Base-by-base conservation (phyloP, 2,888 invertebrate genomes). In the Calliphora vomitoria region DNA sequence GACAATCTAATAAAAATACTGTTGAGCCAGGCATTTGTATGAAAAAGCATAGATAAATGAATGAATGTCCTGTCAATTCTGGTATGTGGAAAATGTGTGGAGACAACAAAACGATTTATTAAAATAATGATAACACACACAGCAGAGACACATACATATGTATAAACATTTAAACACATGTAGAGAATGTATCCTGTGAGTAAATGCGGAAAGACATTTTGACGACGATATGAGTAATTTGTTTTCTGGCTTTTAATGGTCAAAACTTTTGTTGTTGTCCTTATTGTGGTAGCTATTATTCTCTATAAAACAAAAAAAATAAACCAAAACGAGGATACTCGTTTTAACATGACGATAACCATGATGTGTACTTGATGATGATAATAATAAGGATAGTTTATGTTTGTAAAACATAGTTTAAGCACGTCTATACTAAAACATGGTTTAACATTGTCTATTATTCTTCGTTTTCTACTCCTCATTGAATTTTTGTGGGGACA, bases 191-290 rank as follows among this genome's bases (percentile, higher is more conserved):
- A 50, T 85, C 69, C 74, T 47, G 74, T 38, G 50, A 79, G 72
- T 89, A 90, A 85, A 91, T 90, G 90, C 85, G 79, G 84, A 89
- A 90, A 66, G 89, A 89, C 81, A 88, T 88, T 87, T 90, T 91
- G 91, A 84, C 87, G 86, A 92, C 90, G 88, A 91, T 91, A 92
- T 92, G 92, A 92, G 92, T 92, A 92, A 92, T 92, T 92, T 92
- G 92, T 91, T 91, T 91, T 91, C 90, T 91, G 90, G 91, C 90
- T 90, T 92, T 87, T 92, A 92, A 91, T 91, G 90, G 89, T 90
- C 87, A 88, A 89, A 89, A 69, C 41, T 83, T 62, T 76, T 89
- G 88, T 88, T 81, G 62, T 41, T 74, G 44, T 25, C 50, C 11
- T 60, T 81, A 64, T 76, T 41, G 62, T 62, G 41, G 53, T 47